These are phyloP conservation scores for Calephelis virginiensis DNA, from an alignment of 1,140 invertebrate genomes.

Conservation along the genomic window DNA sequence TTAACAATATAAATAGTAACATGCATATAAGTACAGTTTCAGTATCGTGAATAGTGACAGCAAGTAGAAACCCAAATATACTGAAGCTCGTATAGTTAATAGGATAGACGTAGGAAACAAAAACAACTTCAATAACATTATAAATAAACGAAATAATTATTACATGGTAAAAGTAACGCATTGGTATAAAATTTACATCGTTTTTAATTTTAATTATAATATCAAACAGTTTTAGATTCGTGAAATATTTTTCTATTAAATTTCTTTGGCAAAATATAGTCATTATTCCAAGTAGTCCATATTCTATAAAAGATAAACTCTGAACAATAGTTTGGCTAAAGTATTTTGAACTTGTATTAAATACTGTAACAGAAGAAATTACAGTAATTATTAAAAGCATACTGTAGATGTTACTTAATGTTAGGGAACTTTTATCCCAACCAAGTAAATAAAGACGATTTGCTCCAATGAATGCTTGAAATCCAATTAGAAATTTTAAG, in stretches of 20 bases:
- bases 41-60: background rate
- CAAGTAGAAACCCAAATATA: background rate
- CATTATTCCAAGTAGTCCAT: background rate
- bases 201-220: background rate
- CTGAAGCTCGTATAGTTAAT: background rate
- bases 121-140: constrained; percentile 1
- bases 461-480: background rate
- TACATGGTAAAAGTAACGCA: background rate
- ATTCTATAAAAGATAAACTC: constrained; percentile 25
- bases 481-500: background rate
- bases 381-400: too few relatives aligned
- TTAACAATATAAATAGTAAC: background rate
- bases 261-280: constrained; percentile 1
- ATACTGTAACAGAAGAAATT: too few relatives aligned
- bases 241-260: background rate
- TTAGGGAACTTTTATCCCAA: too few relatives aligned
- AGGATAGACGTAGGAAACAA: background rate
- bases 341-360: too few relatives aligned
- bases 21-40: background rate
- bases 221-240: background rate
- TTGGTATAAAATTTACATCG: background rate
- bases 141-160: background rate
- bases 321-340: too few relatives aligned
- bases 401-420: too few relatives aligned
- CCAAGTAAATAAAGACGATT: background rate